These are phyloP conservation scores for Sciaenops ocellatus DNA, from an alignment of 2,797 vertebrate species.

Conservation along the genomic window DNA sequence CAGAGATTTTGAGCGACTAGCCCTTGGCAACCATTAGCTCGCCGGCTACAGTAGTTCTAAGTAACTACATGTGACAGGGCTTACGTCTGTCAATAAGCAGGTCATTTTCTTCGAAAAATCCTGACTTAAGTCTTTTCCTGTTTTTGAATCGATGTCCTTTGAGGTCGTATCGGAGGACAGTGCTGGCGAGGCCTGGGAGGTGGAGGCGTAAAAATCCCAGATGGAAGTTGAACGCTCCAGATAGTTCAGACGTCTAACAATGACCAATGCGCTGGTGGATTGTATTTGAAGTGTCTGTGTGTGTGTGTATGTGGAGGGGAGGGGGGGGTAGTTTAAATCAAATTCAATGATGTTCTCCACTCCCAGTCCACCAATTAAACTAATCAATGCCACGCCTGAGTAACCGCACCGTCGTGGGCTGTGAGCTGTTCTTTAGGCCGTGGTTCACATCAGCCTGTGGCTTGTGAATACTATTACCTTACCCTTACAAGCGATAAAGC, in stretches of 20 bases:
- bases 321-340: conserved; percentile 46
- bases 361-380: conserved; percentile 71
- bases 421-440: conserved; percentile 21
- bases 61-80: neutral
- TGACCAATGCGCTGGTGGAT: conserved; percentile 67
- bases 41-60: neutral
- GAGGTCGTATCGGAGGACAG: conserved; percentile 45
- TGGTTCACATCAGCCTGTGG: conserved; percentile 47
- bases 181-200: conserved; percentile 26
- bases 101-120: conserved; percentile 36
- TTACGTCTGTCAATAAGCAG: conserved; percentile 22
- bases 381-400: conserved; percentile 76
- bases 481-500: conserved; percentile 62
- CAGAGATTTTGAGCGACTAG: neutral
- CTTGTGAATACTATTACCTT: conserved; percentile 63
- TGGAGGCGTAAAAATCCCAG: conserved; percentile 38
- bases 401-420: conserved; percentile 50
- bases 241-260: conserved; percentile 51
- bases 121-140: conserved; percentile 29
- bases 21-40: neutral
- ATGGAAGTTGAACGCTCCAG: conserved; percentile 46
- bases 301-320: neutral
- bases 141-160: conserved; percentile 40
- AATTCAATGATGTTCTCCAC: conserved; percentile 71
- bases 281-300: conserved; percentile 59